Percentiles rank a stretch among this genome's conserved stretches.
Evolutionary conservation across 2,888 invertebrate species (phyloP).

Genomic region (Byasa hedistus): DNA sequence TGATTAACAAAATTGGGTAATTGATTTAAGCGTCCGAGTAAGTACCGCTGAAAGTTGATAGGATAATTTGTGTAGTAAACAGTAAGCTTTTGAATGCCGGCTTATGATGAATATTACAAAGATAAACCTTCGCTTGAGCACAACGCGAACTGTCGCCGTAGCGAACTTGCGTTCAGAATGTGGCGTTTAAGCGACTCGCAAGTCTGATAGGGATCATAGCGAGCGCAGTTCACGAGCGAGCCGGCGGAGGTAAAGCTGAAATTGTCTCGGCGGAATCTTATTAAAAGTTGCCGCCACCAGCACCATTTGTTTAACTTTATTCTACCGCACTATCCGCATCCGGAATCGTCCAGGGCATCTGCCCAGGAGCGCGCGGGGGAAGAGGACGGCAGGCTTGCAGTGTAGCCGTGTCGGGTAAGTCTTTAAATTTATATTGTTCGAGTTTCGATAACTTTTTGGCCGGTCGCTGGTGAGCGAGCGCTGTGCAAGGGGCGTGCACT

Average conservation of each 20-base stretch:
- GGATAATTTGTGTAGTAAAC: no score
- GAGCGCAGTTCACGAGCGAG: conserved; percentile 22
- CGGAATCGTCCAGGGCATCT: conserved; percentile 37
- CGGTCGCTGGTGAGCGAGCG: conserved; percentile 20
- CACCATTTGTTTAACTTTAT: conserved; percentile 45
- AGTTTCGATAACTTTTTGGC: conserved; percentile 30
- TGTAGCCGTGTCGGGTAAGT: conserved; percentile 27
- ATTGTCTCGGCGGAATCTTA: conserved; percentile 42
- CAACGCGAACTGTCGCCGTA: conserved; percentile 1
- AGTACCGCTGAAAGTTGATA: no score
- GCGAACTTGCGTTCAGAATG: conserved; percentile 11
- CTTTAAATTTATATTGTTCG: conserved; percentile 30
- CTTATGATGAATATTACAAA: conserved; percentile 8
- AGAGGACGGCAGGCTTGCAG: conserved; percentile 35
- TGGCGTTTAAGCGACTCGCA: conserved; percentile 10
- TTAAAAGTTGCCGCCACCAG: conserved; percentile 46
- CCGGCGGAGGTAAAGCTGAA: conserved; percentile 32
- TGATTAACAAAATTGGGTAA: no score
- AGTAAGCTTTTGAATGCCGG: background rate
- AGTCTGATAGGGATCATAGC: conserved; percentile 29
- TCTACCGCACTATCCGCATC: conserved; percentile 32
- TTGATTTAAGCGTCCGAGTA: no score
- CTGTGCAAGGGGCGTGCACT: conserved; percentile 16
- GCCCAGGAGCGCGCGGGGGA: conserved; percentile 32
- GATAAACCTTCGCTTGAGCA: conserved; percentile 3